Evolutionary conservation across 92 coral and sea anemone genomes (phyloP).

Genomic region (Zoanthus solanderi): DNA sequence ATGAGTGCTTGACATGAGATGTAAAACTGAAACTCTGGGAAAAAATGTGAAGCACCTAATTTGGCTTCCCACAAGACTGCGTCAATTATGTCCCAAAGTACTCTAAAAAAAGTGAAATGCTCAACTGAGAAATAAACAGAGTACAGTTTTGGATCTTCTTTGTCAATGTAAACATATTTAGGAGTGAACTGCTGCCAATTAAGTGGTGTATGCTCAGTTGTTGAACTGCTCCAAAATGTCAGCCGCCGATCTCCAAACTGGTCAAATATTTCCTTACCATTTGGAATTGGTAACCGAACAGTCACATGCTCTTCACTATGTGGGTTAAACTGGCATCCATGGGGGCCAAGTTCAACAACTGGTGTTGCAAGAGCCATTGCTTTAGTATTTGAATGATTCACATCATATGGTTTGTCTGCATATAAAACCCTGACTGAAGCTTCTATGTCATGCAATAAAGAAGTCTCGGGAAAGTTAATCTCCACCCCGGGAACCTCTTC

Average conservation of each 20-base stretch:
- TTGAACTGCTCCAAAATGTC: constrained; percentile 95
- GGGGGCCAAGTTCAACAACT: constrained; percentile 90
- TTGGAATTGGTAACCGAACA: constrained; percentile 90
- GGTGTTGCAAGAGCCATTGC: constrained; percentile 92
- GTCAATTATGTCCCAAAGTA: constrained; percentile 89
- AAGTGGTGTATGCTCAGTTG: constrained; percentile 74
- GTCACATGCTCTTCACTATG: constrained; percentile 80
- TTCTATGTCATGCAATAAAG: constrained; percentile 85
- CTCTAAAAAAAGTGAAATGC: constrained; percentile 89
- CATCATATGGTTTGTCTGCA: constrained; percentile 95
- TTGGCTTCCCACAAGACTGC: constrained; percentile 88
- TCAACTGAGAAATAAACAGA: constrained; percentile 92
- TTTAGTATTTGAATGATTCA: constrained; percentile 75
- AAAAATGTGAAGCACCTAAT: constrained; percentile 85
- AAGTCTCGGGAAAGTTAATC: constrained; percentile 89
- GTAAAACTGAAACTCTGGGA: constrained; percentile 87
- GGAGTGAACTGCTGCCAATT: constrained; percentile 91
- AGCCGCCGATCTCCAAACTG: constrained; percentile 77
- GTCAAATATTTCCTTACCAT: constrained; percentile 82
- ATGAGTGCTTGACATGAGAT: constrained; percentile 93
- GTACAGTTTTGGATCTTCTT: constrained; percentile 63
- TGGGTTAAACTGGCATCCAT: constrained; percentile 86
- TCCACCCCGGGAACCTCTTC: constrained; percentile 94
- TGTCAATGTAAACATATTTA: constrained; percentile 69
- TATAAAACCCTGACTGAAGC: constrained; percentile 92